phyloP scores from a whole-genome alignment of 2,113 vertebrate species.

The Origma solitaria region DNA sequence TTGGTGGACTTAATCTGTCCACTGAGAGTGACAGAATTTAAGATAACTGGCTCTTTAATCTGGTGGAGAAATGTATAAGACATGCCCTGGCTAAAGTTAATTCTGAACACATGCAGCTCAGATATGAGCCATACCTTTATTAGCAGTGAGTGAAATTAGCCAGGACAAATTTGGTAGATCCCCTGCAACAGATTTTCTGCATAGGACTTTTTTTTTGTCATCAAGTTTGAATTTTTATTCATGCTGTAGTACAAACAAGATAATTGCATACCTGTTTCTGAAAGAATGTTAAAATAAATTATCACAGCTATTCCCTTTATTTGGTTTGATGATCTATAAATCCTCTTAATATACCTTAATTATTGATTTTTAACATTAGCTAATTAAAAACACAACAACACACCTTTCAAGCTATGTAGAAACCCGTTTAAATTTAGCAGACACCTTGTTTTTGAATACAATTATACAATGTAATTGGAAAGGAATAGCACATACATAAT shows the following conservation, averaged over 20 bases:
- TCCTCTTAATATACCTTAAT: background rate
- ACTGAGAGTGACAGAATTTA: background rate
- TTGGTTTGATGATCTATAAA: background rate
- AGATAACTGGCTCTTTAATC: background rate
- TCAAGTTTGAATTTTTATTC: background rate
- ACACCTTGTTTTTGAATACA: background rate
- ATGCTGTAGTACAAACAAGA: background rate
- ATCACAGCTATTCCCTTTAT: background rate
- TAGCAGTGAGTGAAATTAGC: background rate
- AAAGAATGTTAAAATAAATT: background rate
- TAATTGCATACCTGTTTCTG: background rate
- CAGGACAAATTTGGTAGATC: background rate
- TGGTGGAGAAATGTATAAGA: background rate
- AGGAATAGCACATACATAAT: background rate
- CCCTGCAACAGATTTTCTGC: background rate
- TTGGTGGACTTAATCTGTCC: background rate
- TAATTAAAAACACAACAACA: background rate
- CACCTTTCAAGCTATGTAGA: background rate
- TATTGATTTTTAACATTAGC: background rate
- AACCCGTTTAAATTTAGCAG: background rate
- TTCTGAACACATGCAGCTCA: background rate
- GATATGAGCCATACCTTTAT: background rate
- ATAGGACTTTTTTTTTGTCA: background rate
- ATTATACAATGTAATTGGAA: background rate
- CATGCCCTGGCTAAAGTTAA: background rate